A percentile compares a stretch with the other conserved stretches of the same genome.
These are phyloP conservation scores for Lethenteron reissneri DNA, from an alignment of 2,113 vertebrate genomes.

Conservation along the genomic window DNA sequence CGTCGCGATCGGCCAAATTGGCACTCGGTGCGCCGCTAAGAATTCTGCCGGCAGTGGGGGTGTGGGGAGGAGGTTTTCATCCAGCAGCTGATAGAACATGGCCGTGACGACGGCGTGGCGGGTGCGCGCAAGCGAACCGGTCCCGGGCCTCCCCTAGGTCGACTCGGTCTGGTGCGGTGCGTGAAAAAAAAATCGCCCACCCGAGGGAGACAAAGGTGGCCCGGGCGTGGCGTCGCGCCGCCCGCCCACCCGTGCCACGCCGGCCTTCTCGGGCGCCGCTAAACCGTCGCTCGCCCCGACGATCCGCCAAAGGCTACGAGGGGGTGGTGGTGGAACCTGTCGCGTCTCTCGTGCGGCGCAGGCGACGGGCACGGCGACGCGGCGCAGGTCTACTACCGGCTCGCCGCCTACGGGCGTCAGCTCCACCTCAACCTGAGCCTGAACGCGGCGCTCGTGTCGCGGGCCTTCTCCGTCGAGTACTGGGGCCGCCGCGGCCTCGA, in stretches of 20 bases:
- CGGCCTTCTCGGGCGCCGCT: conserved; percentile 38
- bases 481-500: conserved; percentile 64
- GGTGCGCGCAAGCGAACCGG: too few relatives aligned
- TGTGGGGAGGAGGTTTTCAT: conserved; percentile 24
- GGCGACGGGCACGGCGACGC: conserved; percentile 22
- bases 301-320: conserved; percentile 51
- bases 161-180: too few relatives aligned
- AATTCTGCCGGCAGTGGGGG: conserved; percentile 4
- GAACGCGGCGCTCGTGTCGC: conserved; percentile 54
- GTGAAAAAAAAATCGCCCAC: too few relatives aligned
- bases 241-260: conserved; percentile 8
- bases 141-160: too few relatives aligned
- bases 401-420: conserved; percentile 51
- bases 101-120: conserved; percentile 31
- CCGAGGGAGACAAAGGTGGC: conserved; percentile 17
- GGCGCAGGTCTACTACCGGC: conserved; percentile 60
- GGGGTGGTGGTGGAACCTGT: conserved; percentile 15
- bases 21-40: neutral
- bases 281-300: conserved; percentile 72
- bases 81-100: conserved; percentile 29
- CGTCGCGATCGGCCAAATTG: neutral
- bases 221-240: conserved; percentile 34
- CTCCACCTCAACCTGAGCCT: conserved; percentile 81
- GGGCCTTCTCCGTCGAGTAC: conserved; percentile 76
- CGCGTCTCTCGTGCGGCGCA: conserved; percentile 25